A percentile compares a stretch with the other conserved stretches of the same genome.
Conservation (phyloP, 2,888 invertebrate species). For the Nephrotoma flavescens region DNA sequence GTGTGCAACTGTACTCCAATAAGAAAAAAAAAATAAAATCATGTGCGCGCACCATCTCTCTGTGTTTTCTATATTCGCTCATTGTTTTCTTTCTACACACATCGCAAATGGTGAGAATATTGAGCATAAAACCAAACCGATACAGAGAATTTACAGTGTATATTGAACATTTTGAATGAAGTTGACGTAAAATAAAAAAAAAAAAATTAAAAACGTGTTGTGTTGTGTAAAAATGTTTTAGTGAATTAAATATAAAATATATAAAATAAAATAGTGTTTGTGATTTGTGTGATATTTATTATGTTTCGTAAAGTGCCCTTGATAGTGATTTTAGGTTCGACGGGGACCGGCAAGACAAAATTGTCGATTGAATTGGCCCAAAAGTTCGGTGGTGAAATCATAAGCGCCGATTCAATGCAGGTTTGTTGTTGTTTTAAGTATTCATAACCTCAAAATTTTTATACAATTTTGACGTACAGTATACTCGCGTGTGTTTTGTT, state of each 20-base stretch:
- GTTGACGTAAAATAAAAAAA: background rate
- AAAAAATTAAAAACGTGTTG: background rate
- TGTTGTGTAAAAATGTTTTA: background rate
- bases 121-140: background rate
- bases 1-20: background rate
- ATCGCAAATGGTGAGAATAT: background rate
- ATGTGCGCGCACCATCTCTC: background rate
- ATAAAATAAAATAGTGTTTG: background rate
- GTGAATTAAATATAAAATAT: background rate
- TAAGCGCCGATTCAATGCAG: conserved; percentile 99
- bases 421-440: conserved; percentile 33
- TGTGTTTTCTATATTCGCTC: background rate
- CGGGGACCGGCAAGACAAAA: conserved; percentile 96
- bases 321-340: conserved; percentile 87
- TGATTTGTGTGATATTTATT: background rate
- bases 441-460: conserved; percentile 8
- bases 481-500: background rate
- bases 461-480: background rate
- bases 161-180: background rate
- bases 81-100: background rate
- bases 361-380: conserved; percentile 81
- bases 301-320: conserved; percentile 46
- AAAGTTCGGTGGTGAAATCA: conserved; percentile 76
- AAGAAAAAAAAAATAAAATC: background rate
- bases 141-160: background rate